Evolutionary conservation across 2,797 vertebrate genomes (phyloP), one percentile per base, ranked within the genome.

Genomic region (Melanotaenia trifasciata): DNA sequence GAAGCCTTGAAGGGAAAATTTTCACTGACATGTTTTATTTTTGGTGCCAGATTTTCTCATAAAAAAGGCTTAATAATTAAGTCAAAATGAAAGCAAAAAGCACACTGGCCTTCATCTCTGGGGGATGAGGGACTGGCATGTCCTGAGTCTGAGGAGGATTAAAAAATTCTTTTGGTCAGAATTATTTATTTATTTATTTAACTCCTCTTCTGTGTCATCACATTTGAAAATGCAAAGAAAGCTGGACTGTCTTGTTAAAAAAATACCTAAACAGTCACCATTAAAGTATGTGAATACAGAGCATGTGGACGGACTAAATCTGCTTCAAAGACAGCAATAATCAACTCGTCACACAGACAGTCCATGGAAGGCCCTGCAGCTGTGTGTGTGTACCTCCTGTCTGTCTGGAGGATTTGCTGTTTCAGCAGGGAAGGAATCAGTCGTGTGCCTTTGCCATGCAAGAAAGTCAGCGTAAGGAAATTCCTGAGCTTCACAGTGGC

Each of bases 391-490:
- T 5, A 45, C 50, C 57, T 85, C 80, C 76, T 72, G 85, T 85
- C 80, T 85, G 85, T 86, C 76, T 91, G 51, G 18, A 79, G 84
- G 86, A 92, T 91, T 86, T 93, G 93, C 93, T 92, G 92, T 78
- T 90, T 94, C 93, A 93, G 93, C 92, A 92, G 83, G 84, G 89
- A 89, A 84, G 89, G 89, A 92, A 94, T 92, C 90, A 91, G 91
- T 82, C 71, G 73, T 84, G 75, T 85, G 87, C 82, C 87, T 82
- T 84, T 88, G 84, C 89, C 80, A 71, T 56, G 86, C 82, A 83
- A 80, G 88, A 88, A 93, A 92, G 91, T 91, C 88, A 75, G 83
- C 78, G 87, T 90, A 90, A 92, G 89, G 90, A 90, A 88, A 91
- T 91, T 91, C 90, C 89, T 85, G 86, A 90, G 85, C 87, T 89